Base-by-base conservation (phyloP, 2,888 invertebrate species). In the Chydorus sphaericus region DNA sequence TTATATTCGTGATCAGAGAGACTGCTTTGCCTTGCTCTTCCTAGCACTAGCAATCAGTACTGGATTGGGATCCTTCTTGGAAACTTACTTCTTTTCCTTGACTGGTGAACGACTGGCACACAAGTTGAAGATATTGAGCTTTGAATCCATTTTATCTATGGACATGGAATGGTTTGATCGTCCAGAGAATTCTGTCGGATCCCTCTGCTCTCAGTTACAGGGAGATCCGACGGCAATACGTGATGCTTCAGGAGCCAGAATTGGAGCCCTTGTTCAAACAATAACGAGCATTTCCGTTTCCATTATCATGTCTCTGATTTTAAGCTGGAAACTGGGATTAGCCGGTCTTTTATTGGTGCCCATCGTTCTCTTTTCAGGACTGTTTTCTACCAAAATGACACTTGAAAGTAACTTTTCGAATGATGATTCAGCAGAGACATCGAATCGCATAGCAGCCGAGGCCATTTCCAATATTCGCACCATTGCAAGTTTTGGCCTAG, bases 81-180 rank as follows among this genome's bases (percentile, higher is more conserved):
- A 66, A 61, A 79, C 82, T 61, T 82, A 77, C 63, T 75, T 80
- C 66, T 88, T 87, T 67, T 82, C 79, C 1, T 71, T 83, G 30
- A 85, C 89, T 31, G 90, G 90, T 36, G 89, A 89, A 68, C 71
- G 76, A 59, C 71, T 91, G 54, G 91, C 90, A 0, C 77, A 80
- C 65, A 74, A 88, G 58, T 67, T 90, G 4, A 72, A 89, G 54
- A 75, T 75, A 36, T 60, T 73, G 38, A 74, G 82, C 70, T 85
- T 86, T 63, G 73, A 71, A 52, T 76, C 79, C 4, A 63, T 69
- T 44, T 57, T 75, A 29, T 64, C 66, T 59, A 86, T 85, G 66
- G 84, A 85, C 63, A 80, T 84, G 61, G 82, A 79, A 2, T 85
- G 82, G 78, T 85, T 80, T 65, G 85, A 85, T 64, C 74, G 80